phyloP scores from a whole-genome alignment of 1,140 invertebrate species.

The Orussus abietinus region DNA sequence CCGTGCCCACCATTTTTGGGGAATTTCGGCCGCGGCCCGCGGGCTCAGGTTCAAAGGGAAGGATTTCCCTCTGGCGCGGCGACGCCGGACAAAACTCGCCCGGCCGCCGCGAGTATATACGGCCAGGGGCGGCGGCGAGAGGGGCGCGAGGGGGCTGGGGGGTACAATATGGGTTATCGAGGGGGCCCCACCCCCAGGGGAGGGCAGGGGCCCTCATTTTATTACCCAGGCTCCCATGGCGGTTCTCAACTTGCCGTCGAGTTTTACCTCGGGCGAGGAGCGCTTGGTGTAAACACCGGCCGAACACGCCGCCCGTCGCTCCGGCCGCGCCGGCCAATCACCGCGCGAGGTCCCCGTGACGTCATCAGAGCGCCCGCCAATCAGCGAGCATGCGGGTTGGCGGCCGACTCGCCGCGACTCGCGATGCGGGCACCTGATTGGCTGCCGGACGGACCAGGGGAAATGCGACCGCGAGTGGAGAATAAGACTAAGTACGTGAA shows the following conservation, averaged over 20 bases:
- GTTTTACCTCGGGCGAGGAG: no score
- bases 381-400: no score
- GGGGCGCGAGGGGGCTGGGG: conserved; percentile 33
- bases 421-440: no score
- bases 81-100: conserved; percentile 45
- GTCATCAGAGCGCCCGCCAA: no score
- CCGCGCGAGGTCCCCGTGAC: no score
- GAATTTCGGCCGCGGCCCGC: conserved; percentile 31
- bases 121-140: conserved; percentile 43
- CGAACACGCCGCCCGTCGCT: no score
- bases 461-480: no score
- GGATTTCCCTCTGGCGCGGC: conserved; percentile 40
- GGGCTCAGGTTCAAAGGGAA: conserved; percentile 18
- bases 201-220: conserved; percentile 54
- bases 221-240: conserved; percentile 41
- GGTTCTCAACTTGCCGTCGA: conserved; percentile 54
- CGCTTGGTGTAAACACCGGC: no score
- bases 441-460: no score
- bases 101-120: conserved; percentile 49
- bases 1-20: conserved; percentile 42
- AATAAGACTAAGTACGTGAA: no score
- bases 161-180: conserved; percentile 55
- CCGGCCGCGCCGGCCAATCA: no score
- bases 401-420: no score
- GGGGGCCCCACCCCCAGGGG: conserved; percentile 47